Base-by-base conservation (phyloP, 2,113 vertebrate genomes). In the Xiphophorus couchianus region DNA sequence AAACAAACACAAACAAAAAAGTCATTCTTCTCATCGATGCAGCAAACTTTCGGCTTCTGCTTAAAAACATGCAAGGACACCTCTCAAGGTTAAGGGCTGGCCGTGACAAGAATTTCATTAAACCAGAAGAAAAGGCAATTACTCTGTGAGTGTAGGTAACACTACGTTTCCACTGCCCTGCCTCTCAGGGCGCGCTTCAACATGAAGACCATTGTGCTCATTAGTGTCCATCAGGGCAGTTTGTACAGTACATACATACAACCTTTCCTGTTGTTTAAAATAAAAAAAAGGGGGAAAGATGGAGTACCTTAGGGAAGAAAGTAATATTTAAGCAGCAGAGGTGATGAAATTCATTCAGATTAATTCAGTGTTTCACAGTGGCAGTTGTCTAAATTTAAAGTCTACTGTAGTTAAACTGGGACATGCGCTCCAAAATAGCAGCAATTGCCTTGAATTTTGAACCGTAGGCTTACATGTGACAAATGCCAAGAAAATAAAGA, bases 41-140 rank as follows among this genome's bases (percentile, higher is more conserved):
- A 39, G 66, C 69, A 79, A 85, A 89, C 63, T 72, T 87, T 75
- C 58, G 27, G 60, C n/a, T 87, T 17, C 62, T 68, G 73, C 81
- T 71, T 72, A 64, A 89, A 84, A 74, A 73, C 73, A 85, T 84
- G 76, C 77, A 76, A 86, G 78, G 84, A 86, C 74, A 44, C 64
- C 17, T 75, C 71, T 87, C 77, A 87, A 86, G 86, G 88, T 86
- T 80, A 87, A 42, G 37, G 69, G 66, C 68, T 58, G 77, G 80
- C 85, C 14, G 28, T 39, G 58, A 60, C 81, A 83, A 30, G 83
- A 91, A 89, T 89, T 82, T 88, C 74, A 88, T 85, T 90, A 84
- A 76, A 80, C 5, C 5, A 62, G 44, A 54, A 51, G 17, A 69
- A 79, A 86, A 87, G 65, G 65, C 79, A 87, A 85, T 88, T 85